Evolutionary conservation across 2,888 invertebrate genomes (phyloP).

Genomic region (Dryobota labecula): DNA sequence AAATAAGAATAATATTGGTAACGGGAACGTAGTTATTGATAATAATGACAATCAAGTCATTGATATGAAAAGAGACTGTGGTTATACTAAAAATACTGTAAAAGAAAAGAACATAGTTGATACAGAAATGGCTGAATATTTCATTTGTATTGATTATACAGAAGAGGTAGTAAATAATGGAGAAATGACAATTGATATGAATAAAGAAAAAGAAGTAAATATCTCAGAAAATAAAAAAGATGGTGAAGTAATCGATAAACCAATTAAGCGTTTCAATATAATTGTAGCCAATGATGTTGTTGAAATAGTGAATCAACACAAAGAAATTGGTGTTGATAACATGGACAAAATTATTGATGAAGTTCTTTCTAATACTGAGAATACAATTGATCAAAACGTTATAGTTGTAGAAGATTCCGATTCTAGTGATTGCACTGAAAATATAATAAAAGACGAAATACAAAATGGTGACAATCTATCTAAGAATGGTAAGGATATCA

Average conservation of each 20-base stretch:
- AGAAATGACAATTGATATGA: not conserved
- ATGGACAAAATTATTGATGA: not conserved
- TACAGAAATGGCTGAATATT: not conserved
- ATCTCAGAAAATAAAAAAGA: not conserved
- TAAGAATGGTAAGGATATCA: not conserved
- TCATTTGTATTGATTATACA: not conserved
- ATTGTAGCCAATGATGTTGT: not conserved
- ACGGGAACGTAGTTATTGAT: conserved; percentile 20
- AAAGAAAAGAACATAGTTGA: not conserved
- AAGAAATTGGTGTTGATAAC: not conserved
- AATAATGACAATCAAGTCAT: conserved; percentile 40
- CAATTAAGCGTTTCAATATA: not conserved
- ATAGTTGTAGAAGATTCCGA: not conserved
- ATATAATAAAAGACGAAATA: not conserved
- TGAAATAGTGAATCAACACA: not conserved
- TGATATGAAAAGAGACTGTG: conserved; percentile 2
- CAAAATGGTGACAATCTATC: not conserved
- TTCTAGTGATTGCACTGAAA: not conserved
- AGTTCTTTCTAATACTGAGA: not conserved
- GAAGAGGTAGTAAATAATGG: not conserved
- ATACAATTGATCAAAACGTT: not conserved
- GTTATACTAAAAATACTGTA: not conserved
- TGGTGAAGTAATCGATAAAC: not conserved
- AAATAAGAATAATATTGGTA: conserved; percentile 23
- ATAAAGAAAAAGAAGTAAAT: not conserved